These are phyloP conservation scores for Eumaeus atala DNA, from an alignment of 1,140 invertebrate genomes.

Conservation along the genomic window DNA sequence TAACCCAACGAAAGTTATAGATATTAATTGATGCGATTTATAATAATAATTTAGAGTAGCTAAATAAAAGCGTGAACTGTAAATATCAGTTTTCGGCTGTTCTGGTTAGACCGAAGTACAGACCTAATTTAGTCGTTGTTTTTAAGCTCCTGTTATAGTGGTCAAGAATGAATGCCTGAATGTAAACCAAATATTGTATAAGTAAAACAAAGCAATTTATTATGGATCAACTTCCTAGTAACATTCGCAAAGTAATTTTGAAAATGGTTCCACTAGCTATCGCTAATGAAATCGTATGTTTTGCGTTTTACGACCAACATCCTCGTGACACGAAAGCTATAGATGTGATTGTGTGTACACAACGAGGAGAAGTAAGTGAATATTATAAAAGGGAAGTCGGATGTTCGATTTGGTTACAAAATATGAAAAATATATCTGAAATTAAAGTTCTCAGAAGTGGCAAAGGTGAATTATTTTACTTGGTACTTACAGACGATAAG, in stretches of 20 bases:
- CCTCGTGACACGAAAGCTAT: constrained; percentile 35
- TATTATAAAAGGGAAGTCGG: constrained; percentile 39
- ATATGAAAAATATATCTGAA: constrained; percentile 20
- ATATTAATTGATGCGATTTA: too few relatives aligned
- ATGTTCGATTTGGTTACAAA: constrained; percentile 31
- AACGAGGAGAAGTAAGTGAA: constrained; percentile 41
- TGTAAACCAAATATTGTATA: too few relatives aligned
- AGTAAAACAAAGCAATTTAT: constrained; percentile 4
- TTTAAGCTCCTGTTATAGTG: too few relatives aligned
- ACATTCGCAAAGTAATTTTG: constrained; percentile 16
- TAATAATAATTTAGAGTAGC: too few relatives aligned
- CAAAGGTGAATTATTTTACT: constrained; percentile 47
- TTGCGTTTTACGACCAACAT: constrained; percentile 52
- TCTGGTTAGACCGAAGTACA: too few relatives aligned
- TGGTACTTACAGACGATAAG: constrained; percentile 32
- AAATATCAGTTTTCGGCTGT: too few relatives aligned
- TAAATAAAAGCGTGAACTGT: too few relatives aligned
- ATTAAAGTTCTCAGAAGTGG: constrained; percentile 42
- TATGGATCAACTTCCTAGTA: constrained; percentile 19
- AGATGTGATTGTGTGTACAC: constrained; percentile 46
- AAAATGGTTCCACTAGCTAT: constrained; percentile 23
- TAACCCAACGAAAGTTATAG: too few relatives aligned
- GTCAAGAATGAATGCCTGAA: too few relatives aligned
- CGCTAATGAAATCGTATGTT: constrained; percentile 32
- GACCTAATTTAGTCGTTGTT: too few relatives aligned